These are phyloP conservation scores for Apodemia zela DNA, from an alignment of 2,888 invertebrate species.

Conservation along the genomic window DNA sequence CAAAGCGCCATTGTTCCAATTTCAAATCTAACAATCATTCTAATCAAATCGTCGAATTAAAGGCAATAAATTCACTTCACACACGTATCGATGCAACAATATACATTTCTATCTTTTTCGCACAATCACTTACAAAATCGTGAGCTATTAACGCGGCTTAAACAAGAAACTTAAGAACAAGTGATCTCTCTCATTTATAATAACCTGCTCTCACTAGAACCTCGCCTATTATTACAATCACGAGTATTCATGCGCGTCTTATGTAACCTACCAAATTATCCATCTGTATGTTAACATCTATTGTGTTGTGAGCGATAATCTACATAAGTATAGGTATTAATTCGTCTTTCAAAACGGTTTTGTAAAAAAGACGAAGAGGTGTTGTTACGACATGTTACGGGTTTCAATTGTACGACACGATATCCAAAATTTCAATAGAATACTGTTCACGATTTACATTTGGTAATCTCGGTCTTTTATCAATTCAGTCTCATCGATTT, in stretches of 20 bases:
- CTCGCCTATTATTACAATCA: conserved; percentile 61
- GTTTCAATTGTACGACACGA: conserved; percentile 33
- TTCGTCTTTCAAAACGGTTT: conserved; percentile 74
- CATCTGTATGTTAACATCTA: conserved; percentile 66
- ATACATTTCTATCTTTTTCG: conserved; percentile 48
- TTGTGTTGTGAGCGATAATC: conserved; percentile 70
- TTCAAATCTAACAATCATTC: conserved; percentile 37
- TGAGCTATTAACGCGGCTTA: conserved; percentile 60
- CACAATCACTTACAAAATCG: conserved; percentile 62
- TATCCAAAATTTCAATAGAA: conserved; percentile 65
- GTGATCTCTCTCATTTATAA: conserved; percentile 71
- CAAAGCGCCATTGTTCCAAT: conserved; percentile 33
- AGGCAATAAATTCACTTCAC: conserved; percentile 55
- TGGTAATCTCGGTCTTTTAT: conserved; percentile 13
- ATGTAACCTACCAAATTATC: conserved; percentile 70
- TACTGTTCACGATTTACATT: conserved; percentile 36
- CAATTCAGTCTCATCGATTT: background rate
- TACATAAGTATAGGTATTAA: conserved; percentile 80
- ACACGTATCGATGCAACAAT: conserved; percentile 48
- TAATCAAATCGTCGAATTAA: conserved; percentile 55
- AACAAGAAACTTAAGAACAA: conserved; percentile 41
- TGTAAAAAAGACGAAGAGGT: conserved; percentile 59
- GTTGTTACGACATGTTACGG: conserved; percentile 54
- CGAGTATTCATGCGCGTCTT: conserved; percentile 62
- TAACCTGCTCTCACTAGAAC: conserved; percentile 57